A percentile compares a stretch with the other conserved stretches of the same genome.
phyloP scores from a whole-genome alignment of 2,113 vertebrate genomes.

The Telmatochromis brachygnathus region DNA sequence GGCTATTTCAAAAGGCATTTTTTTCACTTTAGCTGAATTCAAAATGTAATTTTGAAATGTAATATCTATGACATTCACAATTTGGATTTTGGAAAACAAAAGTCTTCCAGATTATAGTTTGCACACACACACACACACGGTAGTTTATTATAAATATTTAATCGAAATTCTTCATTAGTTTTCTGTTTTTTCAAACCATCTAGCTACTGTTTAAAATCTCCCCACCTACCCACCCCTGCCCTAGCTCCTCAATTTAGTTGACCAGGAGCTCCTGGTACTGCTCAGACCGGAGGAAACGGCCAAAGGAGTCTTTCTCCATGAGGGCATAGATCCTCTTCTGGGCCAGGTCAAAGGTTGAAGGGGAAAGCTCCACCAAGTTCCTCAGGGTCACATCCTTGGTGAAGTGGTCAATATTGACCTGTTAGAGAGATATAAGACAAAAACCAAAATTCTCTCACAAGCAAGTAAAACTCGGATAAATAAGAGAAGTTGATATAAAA shows the following conservation, averaged over 20 bases:
- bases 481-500: neutral
- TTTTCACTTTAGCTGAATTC: neutral
- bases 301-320: conserved; percentile 97
- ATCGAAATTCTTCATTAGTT: neutral
- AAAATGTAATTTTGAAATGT: neutral
- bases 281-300: conserved; percentile 85
- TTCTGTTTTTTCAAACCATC: neutral
- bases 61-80: neutral
- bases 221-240: neutral
- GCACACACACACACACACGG: neutral
- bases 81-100: neutral
- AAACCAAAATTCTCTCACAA: neutral
- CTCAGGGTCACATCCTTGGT: conserved; percentile 89
- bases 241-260: conserved; percentile 31
- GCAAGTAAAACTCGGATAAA: too few species aligned
- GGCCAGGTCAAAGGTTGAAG: conserved; percentile 83
- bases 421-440: neutral
- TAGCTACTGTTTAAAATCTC: conserved; percentile 24
- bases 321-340: conserved; percentile 87
- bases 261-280: conserved; percentile 81
- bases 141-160: conserved; percentile 4
- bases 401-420: conserved; percentile 97
- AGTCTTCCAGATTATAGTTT: neutral
- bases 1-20: conserved; percentile 18
- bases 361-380: conserved; percentile 85